Base-by-base conservation (phyloP, 2,797 vertebrate genomes). In the Steatocranus sp. region DNA sequence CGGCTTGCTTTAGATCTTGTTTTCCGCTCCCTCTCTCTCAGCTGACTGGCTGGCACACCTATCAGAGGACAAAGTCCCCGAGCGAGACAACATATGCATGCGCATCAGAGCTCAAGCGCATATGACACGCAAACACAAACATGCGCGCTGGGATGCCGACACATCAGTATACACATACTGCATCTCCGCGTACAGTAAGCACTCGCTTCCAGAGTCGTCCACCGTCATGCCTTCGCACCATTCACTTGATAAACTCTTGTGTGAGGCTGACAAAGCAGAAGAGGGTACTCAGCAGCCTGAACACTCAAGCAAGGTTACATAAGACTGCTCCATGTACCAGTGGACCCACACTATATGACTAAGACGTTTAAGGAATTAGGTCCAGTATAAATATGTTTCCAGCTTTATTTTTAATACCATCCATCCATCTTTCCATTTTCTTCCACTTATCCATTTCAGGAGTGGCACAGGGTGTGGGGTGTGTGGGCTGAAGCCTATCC, bases 21-120 rank as follows among this genome's bases (percentile, higher is more conserved):
- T 90, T 83, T 87, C 56, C 30, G 18, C 27, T 32, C 73, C 46
- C 90, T 87, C 79, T 82, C 79, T 85, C 93, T 94, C 95, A 95
- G 94, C 94, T 96, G 95, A 96, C 92, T 87, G 89, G 89, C 87
- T 92, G 92, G 92, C 93, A 93, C 92, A 91, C 92, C 90, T 93
- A 90, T 84, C 78, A 83, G 74, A 86, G 95, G 91, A 88, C 94
- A 95, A 96, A 95, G 95, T 94, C 90, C 91, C 86, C 1, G 68
- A 79, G 81, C 81, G 81, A 77, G 79, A 76, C 84, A 88, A 88
- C 75, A 36, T 79, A 43, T 76, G 74, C 87, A 84, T 38, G 81
- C 48, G 73, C 80, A 84, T 46, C 18, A 4, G 36, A 54, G 76
- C 43, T 43, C 77, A 53, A 18, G 81, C 53, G 85, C 84, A 78